phyloP scores from a whole-genome alignment of 2,113 vertebrate genomes.

The Bubo scandiacus region DNA sequence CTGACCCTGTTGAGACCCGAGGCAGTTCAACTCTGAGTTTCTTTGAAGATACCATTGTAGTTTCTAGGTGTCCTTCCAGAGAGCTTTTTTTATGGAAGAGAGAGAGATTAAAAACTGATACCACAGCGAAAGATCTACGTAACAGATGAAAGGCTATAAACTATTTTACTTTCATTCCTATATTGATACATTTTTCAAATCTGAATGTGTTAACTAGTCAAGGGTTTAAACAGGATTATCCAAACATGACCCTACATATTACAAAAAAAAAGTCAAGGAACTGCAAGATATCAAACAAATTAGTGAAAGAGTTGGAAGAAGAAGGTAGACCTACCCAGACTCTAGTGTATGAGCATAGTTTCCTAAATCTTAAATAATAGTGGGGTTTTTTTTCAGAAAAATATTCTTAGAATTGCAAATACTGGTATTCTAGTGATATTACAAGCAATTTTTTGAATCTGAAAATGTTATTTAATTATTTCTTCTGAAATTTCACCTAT shows the following conservation, averaged over 20 bases:
- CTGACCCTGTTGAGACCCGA: not conserved
- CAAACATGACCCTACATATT: not conserved
- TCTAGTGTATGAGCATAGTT: fast-evolving
- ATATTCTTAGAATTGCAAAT: not conserved
- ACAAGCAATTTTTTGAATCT: not conserved
- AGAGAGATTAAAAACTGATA: not conserved
- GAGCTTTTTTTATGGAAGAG: not conserved
- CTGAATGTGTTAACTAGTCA: not conserved
- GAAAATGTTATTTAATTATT: not conserved
- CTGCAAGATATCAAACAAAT: not conserved
- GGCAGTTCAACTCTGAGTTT: not conserved
- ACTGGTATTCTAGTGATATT: not conserved
- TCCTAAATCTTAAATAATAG: not conserved
- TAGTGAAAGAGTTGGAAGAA: not conserved
- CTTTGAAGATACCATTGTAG: not conserved
- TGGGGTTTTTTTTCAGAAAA: not conserved
- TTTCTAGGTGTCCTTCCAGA: not conserved
- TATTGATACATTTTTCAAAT: not conserved
- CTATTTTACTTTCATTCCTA: not conserved
- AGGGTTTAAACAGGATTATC: not conserved
- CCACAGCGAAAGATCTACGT: not conserved
- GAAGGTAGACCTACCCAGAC: not conserved
- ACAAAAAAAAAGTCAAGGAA: not conserved
- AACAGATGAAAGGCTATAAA: not conserved
- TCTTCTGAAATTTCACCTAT: not conserved